These are phyloP conservation scores for Tetragnatha versicolor DNA, from an alignment of 1,140 invertebrate species.

Conservation along the genomic window DNA sequence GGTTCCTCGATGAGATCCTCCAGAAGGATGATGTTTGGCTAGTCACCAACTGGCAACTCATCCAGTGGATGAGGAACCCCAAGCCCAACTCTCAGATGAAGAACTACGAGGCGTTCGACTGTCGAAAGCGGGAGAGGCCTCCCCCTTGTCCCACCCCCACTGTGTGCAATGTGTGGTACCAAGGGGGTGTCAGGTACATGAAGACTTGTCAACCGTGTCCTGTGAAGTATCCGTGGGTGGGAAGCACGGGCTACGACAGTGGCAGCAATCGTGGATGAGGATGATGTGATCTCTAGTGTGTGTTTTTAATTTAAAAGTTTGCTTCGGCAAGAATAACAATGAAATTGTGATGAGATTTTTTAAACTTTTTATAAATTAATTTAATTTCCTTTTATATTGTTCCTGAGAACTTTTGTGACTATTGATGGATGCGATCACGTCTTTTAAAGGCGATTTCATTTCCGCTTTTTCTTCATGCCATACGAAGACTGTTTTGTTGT, in stretches of 20 bases:
- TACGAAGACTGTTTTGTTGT: no score
- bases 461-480: no score
- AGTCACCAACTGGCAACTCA: conserved; percentile 89
- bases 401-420: conserved; percentile 32
- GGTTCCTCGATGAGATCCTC: conserved; percentile 88
- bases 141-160: conserved; percentile 90
- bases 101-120: conserved; percentile 86
- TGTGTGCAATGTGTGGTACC: conserved; percentile 94
- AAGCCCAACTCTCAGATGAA: conserved; percentile 80
- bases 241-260: conserved; percentile 73
- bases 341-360: conserved; percentile 26
- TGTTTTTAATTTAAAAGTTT: conserved; percentile 37
- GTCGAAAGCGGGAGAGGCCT: conserved; percentile 77
- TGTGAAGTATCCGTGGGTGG: conserved; percentile 91
- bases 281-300: conserved; percentile 13
- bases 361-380: conserved; percentile 26
- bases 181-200: conserved; percentile 84
- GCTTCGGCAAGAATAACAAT: conserved; percentile 18
- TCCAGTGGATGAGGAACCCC: conserved; percentile 91
- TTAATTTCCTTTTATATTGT: conserved; percentile 21
- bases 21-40: conserved; percentile 89
- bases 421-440: no score
- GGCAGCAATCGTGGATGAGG: conserved; percentile 18
- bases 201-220: conserved; percentile 91
- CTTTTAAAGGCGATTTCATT: no score